Conservation (phyloP, 2,113 vertebrate genomes). For the Laticauda laticaudata region DNA sequence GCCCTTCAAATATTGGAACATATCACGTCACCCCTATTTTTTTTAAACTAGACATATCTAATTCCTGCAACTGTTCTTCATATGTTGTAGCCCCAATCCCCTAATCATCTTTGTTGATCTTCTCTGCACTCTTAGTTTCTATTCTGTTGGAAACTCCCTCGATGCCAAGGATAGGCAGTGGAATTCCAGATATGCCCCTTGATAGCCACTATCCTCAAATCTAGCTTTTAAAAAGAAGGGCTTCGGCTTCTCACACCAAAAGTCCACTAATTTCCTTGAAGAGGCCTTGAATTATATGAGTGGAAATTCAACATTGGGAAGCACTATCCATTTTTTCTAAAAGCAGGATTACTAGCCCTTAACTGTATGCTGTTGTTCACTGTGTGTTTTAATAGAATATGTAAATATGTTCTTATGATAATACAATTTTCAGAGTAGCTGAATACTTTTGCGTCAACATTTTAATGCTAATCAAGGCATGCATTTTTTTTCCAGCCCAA, state of each 20-base stretch:
- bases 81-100: not conserved
- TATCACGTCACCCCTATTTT: not conserved
- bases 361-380: not conserved
- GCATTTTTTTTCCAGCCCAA: not conserved
- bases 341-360: not conserved
- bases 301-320: not conserved
- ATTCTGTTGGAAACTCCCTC: not conserved
- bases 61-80: not conserved
- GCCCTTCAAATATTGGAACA: not conserved
- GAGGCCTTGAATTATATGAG: not conserved
- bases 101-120: not conserved
- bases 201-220: not conserved
- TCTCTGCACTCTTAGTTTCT: not conserved
- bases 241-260: not conserved
- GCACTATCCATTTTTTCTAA: not conserved
- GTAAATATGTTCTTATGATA: not conserved
- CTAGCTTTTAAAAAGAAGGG: not conserved
- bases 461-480: not conserved
- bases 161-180: not conserved
- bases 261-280: not conserved
- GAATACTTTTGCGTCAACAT: not conserved
- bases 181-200: not conserved
- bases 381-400: not conserved
- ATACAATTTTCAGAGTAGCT: not conserved
- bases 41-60: not conserved